A percentile compares a stretch with the other conserved stretches of the same genome.
These are phyloP conservation scores for Cuniculus paca DNA, from an alignment of 2,797 vertebrate species.

Conservation along the genomic window DNA sequence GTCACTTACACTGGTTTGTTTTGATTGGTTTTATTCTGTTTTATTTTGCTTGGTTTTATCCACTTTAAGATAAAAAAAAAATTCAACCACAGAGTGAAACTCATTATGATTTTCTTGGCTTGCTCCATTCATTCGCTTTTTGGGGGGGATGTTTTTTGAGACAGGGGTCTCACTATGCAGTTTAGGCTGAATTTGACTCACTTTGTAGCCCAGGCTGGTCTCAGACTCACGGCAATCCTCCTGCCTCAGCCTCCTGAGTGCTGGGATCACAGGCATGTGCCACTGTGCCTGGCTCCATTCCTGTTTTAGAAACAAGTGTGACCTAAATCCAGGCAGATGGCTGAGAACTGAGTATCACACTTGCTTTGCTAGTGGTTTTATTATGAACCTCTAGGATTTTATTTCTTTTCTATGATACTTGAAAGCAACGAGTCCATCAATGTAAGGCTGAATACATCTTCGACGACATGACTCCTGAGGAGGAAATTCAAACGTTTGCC, in stretches of 20 bases:
- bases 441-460: background rate
- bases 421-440: background rate
- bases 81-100: background rate
- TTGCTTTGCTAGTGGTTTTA: background rate
- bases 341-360: background rate
- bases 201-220: no score
- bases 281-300: no score
- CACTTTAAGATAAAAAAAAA: no score
- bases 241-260: no score
- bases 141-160: background rate
- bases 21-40: no score
- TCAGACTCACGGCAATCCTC: no score
- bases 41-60: no score
- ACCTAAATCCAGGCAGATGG: background rate
- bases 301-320: slow-evolving; percentile 14
- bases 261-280: no score
- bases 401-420: background rate
- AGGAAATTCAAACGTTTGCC: slow-evolving; percentile 19
- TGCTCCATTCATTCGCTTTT: background rate
- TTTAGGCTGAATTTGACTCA: no score
- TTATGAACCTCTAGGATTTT: background rate
- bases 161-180: no score
- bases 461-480: background rate
- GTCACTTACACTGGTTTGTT: no score
- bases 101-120: background rate